These are phyloP conservation scores for Eublepharis macularius DNA, from an alignment of 2,113 vertebrate species.

Conservation along the genomic window DNA sequence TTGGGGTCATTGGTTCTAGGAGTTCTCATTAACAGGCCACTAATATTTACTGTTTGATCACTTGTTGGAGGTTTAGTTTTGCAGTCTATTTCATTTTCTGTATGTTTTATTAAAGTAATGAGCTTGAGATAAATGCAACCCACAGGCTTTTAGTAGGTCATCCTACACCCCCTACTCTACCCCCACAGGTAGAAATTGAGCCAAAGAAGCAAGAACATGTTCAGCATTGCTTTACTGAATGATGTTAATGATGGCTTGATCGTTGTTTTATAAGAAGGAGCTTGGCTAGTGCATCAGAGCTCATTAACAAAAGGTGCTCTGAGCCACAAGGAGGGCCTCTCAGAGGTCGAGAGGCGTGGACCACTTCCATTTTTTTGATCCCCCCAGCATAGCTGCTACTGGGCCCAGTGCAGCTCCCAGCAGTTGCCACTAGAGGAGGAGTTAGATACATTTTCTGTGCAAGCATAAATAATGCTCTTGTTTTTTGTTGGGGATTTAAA, in stretches of 20 bases:
- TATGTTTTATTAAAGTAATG: not conserved
- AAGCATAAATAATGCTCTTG: too few relatives aligned
- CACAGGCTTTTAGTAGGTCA: not conserved
- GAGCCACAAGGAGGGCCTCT: too few relatives aligned
- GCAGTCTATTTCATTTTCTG: not conserved
- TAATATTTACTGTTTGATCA: not conserved
- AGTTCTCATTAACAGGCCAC: not conserved
- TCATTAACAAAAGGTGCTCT: too few relatives aligned
- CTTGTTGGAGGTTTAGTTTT: not conserved
- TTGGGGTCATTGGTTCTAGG: not conserved
- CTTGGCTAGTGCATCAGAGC: not conserved
- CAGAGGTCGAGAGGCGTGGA: too few relatives aligned
- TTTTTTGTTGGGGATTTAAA: too few relatives aligned
- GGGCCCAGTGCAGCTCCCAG: too few relatives aligned
- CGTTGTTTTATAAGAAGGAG: not conserved
- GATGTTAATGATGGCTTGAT: not conserved
- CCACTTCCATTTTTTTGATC: too few relatives aligned
- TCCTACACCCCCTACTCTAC: too few relatives aligned
- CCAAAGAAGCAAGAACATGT: not conserved
- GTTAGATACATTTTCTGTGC: too few relatives aligned
- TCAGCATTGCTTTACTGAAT: too few relatives aligned
- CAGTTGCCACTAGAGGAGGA: too few relatives aligned
- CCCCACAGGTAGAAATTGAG: not conserved
- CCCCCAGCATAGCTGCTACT: too few relatives aligned
- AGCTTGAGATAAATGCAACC: not conserved